Evolutionary conservation across 1,140 invertebrate genomes (phyloP).

Genomic region (Drosophila insularis): DNA sequence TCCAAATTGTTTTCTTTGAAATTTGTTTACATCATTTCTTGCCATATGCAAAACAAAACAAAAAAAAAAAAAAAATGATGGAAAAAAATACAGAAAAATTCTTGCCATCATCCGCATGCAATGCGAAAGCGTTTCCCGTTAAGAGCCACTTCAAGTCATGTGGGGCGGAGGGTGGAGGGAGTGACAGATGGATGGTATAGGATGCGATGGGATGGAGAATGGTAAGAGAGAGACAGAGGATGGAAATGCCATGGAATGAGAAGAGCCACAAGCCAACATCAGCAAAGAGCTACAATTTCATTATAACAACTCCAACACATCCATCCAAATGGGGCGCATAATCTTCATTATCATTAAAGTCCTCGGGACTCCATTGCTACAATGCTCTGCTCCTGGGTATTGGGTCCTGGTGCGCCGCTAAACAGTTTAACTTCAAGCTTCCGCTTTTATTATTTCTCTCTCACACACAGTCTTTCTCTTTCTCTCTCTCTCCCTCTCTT

Average conservation of each 20-base stretch:
- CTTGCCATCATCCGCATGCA: constrained; percentile 37
- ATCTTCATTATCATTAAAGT: constrained; percentile 77
- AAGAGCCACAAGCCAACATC: constrained; percentile 48
- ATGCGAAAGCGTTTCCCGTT: constrained; percentile 67
- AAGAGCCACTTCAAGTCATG: constrained; percentile 67
- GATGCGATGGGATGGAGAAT: not conserved
- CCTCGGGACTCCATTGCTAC: not conserved
- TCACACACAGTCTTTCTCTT: not conserved
- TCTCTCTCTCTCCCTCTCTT: not conserved
- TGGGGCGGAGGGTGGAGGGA: constrained; percentile 1
- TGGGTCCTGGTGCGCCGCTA: constrained; percentile 60
- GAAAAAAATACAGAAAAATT: constrained; percentile 23
- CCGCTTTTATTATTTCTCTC: constrained; percentile 49
- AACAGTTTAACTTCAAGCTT: constrained; percentile 70
- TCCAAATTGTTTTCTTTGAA: constrained; percentile 80
- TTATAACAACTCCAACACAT: constrained; percentile 57
- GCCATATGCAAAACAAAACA: constrained; percentile 43
- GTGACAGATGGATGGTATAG: constrained; percentile 13
- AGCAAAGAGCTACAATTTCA: constrained; percentile 59
- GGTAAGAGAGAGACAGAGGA: not conserved
- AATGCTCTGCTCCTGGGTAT: constrained; percentile 1
- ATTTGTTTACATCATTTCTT: constrained; percentile 77
- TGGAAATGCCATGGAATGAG: not conserved
- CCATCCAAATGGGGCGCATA: constrained; percentile 52
- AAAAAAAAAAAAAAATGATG: too few species aligned